These are phyloP conservation scores for Sebastes cheni DNA, from an alignment of 2,797 vertebrate genomes.

Conservation along the genomic window DNA sequence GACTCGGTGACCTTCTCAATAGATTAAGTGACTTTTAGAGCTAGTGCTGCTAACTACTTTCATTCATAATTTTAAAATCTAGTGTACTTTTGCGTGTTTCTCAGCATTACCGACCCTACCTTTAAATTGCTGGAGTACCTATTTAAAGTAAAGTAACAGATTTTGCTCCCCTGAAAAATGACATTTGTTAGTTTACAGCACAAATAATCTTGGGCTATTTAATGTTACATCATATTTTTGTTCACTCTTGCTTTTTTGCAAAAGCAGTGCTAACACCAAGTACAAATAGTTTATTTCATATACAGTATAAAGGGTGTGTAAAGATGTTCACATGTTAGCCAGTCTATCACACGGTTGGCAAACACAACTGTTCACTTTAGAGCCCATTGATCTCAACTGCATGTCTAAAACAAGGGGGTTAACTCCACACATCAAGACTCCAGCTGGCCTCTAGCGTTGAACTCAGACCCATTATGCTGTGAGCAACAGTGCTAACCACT, in stretches of 20 bases:
- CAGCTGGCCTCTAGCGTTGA: background rate
- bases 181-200: background rate
- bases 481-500: background rate
- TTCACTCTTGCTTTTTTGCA: too few relatives aligned
- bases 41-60: rapidly evolving
- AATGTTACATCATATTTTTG: background rate
- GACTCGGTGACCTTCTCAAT: too few relatives aligned
- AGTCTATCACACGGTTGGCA: background rate
- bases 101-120: background rate
- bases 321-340: background rate
- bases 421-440: background rate
- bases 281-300: too few relatives aligned
- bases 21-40: too few relatives aligned
- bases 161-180: background rate
- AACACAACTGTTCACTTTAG: background rate
- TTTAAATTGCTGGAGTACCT: background rate
- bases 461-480: background rate
- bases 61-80: background rate
- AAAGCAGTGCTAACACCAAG: too few relatives aligned
- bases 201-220: background rate
- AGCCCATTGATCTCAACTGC: background rate
- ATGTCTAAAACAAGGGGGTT: background rate
- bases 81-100: background rate
- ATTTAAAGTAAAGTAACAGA: background rate
- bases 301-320: background rate